Conservation (phyloP, 2,888 invertebrate genomes). For the Drosophila macrospina region DNA sequence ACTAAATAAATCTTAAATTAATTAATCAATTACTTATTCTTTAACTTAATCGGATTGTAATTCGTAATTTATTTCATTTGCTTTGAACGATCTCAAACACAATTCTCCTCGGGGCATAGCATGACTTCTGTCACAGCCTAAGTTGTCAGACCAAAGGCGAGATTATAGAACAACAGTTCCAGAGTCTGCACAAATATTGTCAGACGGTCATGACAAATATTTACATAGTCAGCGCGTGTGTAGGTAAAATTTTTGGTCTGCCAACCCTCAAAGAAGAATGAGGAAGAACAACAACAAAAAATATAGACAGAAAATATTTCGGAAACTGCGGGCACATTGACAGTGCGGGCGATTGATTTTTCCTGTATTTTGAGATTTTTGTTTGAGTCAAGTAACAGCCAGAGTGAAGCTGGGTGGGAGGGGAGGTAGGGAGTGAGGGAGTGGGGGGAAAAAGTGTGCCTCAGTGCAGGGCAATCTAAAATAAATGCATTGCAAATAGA, state of each 20-base stretch:
- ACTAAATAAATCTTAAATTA: too few relatives aligned
- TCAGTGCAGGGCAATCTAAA: constrained; percentile 56
- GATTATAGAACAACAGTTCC: constrained; percentile 34
- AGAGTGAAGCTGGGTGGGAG: not conserved
- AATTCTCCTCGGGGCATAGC: not conserved
- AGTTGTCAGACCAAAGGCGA: constrained; percentile 21
- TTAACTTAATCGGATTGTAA: too few relatives aligned
- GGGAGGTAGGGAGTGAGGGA: not conserved
- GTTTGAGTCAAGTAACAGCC: constrained; percentile 56
- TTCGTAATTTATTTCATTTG: too few relatives aligned
- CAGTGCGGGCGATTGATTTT: constrained; percentile 80
- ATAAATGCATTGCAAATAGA: constrained; percentile 76
- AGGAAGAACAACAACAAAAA: too few relatives aligned
- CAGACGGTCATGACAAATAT: constrained; percentile 75
- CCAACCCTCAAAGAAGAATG: constrained; percentile 24
- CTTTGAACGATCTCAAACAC: not conserved
- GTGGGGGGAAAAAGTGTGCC: too few relatives aligned
- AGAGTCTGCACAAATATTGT: constrained; percentile 76
- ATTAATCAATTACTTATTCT: too few relatives aligned
- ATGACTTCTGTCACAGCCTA: not conserved
- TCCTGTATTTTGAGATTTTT: constrained; percentile 65
- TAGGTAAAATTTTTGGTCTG: constrained; percentile 63
- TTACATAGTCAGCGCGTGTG: constrained; percentile 64
- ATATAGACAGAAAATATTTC: constrained; percentile 25
- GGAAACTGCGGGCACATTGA: constrained; percentile 76